Percentiles rank a stretch among this genome's conserved stretches.
Conservation (phyloP, 2,888 invertebrate genomes). For the Morpho helenor region DNA sequence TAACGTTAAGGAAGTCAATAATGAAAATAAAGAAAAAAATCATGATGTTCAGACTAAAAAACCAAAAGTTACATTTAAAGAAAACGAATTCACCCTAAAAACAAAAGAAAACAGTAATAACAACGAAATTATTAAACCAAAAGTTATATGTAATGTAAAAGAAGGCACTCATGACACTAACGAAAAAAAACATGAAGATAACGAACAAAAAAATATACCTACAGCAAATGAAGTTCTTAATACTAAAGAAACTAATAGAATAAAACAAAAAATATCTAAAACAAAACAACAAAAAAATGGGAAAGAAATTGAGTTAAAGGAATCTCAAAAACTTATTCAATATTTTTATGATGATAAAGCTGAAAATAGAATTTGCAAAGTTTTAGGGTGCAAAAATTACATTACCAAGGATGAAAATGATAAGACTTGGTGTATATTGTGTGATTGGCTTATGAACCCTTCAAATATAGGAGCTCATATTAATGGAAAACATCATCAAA, state of each 20-base stretch:
- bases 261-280: not conserved
- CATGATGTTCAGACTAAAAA: not conserved
- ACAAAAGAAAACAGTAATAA: not conserved
- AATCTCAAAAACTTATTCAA: conserved; percentile 1
- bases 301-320: not conserved
- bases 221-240: conserved; percentile 5
- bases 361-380: conserved; percentile 29
- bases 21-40: not conserved
- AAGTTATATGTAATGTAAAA: not conserved
- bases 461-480: conserved; percentile 22
- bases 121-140: not conserved
- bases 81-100: not conserved
- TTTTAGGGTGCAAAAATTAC: conserved; percentile 29
- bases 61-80: not conserved
- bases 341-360: conserved; percentile 12
- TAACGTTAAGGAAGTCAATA: not conserved
- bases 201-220: not conserved
- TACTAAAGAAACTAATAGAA: conserved; percentile 2
- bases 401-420: conserved; percentile 25
- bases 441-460: conserved; percentile 30
- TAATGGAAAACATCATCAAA: conserved; percentile 31
- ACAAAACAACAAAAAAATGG: not conserved
- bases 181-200: not conserved
- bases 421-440: conserved; percentile 32
- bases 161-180: not conserved